Base-by-base conservation (phyloP, 2,113 vertebrate species). In the Calyptomena viridis region DNA sequence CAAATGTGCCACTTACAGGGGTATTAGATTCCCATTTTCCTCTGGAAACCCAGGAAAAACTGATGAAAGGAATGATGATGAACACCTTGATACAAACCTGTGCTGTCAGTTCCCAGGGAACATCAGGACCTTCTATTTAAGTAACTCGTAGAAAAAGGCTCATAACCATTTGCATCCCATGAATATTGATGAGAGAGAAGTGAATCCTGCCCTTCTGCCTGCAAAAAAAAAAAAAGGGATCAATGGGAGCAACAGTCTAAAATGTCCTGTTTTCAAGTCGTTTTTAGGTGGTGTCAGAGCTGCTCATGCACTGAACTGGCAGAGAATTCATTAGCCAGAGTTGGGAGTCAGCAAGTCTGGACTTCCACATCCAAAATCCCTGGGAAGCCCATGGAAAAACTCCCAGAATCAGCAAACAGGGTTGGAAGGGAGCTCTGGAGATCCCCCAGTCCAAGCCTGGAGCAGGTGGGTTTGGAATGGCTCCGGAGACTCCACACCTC, bases 301-400 rank as follows among this genome's bases (percentile, higher is more conserved):
- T 16, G 1, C 30, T 72, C 7, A 2, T 39, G 20, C 0, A 4
- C 7, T 12, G 24, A 68, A 30, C 2, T 6, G 31, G 21, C 14
- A 4, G 22, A 15, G 71, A 40, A 40, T 15, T 53, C 3, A 0
- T 40, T 18, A 42, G 24, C 2, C 9, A 6, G 8, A 40, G 64
- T 1, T n/a, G 40, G 13, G 37, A 46, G 12, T 5, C 11, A 8
- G 25, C 53, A 68, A 71, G 27, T 6, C 53, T 31, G 39, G 12
- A 14, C 19, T 49, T 64, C 47, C 9, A 20, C 30, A 37, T 9
- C 11, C 40, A 15, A 90, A 81, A 16, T 15, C 28, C 46, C 18
- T 6, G 50, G 27, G 42, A 46, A 69, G 11, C n/a, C 47, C 60
- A 1, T 1, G 56, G 74, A 47, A 77, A 64, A 56, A 19, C 11